Evolutionary conservation across 2,888 invertebrate species (phyloP), one percentile per base, ranked within the genome.

Genomic region (Drosophila conformis): DNA sequence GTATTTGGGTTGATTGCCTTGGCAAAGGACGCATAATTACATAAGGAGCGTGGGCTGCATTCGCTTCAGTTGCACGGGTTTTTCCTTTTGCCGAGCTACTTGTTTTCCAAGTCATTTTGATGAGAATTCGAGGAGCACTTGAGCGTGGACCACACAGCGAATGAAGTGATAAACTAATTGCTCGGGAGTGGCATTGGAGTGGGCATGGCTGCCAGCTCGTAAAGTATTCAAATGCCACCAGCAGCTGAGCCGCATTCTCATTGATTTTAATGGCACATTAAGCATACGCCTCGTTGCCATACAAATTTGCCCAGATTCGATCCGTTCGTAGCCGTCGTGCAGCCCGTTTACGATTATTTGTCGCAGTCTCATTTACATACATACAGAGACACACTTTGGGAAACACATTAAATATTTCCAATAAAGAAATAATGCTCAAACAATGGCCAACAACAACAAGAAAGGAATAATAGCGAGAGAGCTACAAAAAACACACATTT

Each of bases 181-280:
- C 69, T 80, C 15, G 60, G 61, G 60, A 59, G 76, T 62, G 65
- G 59, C 69, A 59, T 40, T 46, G 40, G 52, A 56, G 66, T 59
- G 54, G 59, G 84, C 68, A 75, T 60, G 58, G 38, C 29, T 69
- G 72, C 31, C 77, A 73, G 76, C 60, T 85, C 85, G 80, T 83
- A 73, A 87, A 87, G 57, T 64, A 71, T 76, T 71, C 63, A 73
- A 76, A 70, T 83, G 62, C 73, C 76, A 71, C 71, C 71, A 67
- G 52, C 77, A 73, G 71, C 42, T 52, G 63, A 31, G 62, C 31
- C 57, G 35, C 38, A 83, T 87, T 87, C 82, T 72, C 89, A 85
- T 80, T 89, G 89, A 82, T 74, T 85, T 85, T 85, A 89, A 85
- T 85, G 74, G 73, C 87, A 76, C 87, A 85, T 87, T 85, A 85